A percentile compares a stretch with the other conserved stretches of the same genome.
phyloP scores from a whole-genome alignment of 2,888 invertebrate genomes.

The Lycia hirtaria region DNA sequence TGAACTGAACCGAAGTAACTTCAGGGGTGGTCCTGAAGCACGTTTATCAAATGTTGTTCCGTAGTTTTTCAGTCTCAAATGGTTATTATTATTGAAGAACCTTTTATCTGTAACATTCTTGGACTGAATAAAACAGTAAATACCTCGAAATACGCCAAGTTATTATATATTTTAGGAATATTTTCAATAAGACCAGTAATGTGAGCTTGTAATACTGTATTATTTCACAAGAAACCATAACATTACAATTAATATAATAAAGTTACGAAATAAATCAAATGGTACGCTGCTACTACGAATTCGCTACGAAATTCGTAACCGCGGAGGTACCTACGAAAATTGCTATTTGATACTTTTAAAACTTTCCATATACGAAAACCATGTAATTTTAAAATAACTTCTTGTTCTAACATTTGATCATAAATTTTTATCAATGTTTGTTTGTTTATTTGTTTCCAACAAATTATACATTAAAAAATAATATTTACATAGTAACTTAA shows the following conservation, averaged over 20 bases:
- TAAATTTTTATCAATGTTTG: too few species aligned
- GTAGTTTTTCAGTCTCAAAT: too few species aligned
- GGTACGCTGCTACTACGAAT: slow-evolving; percentile 25
- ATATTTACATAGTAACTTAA: too few species aligned
- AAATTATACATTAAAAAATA: too few species aligned
- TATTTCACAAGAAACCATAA: slow-evolving; percentile 24
- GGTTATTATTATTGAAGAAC: too few species aligned
- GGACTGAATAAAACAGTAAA: too few species aligned
- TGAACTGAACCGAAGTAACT: too few species aligned
- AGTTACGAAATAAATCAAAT: slow-evolving; percentile 25
- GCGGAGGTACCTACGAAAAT: slow-evolving; percentile 1
- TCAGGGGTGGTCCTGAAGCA: too few species aligned
- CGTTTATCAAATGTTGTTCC: too few species aligned
- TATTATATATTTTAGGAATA: background rate
- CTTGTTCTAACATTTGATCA: too few species aligned
- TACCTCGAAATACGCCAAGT: background rate
- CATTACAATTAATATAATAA: slow-evolving; percentile 17
- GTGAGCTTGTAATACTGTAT: slow-evolving; percentile 17
- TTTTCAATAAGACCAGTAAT: slow-evolving; percentile 5
- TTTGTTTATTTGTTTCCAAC: too few species aligned
- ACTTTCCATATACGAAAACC: slow-evolving; percentile 1
- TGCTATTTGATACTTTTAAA: slow-evolving; percentile 11
- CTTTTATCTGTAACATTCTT: too few species aligned
- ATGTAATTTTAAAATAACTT: background rate
- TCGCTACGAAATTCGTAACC: slow-evolving; percentile 30